These are phyloP conservation scores for Piezodorus guildinii DNA, from an alignment of 1,140 invertebrate genomes.

Conservation along the genomic window DNA sequence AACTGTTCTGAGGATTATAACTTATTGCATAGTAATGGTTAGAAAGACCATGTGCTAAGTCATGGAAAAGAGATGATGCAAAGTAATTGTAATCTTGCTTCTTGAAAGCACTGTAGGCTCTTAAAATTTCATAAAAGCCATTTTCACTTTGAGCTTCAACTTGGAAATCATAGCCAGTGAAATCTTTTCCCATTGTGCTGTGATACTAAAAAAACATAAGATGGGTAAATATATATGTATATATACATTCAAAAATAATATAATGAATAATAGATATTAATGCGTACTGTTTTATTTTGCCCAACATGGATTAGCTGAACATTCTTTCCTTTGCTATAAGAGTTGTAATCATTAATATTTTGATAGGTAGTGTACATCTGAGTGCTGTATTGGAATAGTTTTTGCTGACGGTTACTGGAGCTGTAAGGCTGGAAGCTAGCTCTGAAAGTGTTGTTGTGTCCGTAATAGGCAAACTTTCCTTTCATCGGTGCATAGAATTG, in stretches of 20 bases:
- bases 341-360: slow-evolving; percentile 39
- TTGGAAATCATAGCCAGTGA: slow-evolving; percentile 37
- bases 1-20: slow-evolving; percentile 29
- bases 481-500: slow-evolving; percentile 42
- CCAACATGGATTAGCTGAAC: slow-evolving; percentile 31
- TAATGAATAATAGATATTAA: background rate
- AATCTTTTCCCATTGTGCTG: slow-evolving; percentile 27
- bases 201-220: slow-evolving; percentile 15
- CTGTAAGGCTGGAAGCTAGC: slow-evolving; percentile 37
- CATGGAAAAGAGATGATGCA: slow-evolving; percentile 27
- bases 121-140: slow-evolving; percentile 30
- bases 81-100: slow-evolving; percentile 27
- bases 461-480: slow-evolving; percentile 35
- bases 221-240: no score
- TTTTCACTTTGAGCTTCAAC: slow-evolving; percentile 38
- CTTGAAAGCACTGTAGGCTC: background rate
- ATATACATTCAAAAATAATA: no score
- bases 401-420: slow-evolving; percentile 27
- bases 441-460: slow-evolving; percentile 34
- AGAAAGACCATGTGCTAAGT: slow-evolving; percentile 21
- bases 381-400: slow-evolving; percentile 40
- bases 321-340: slow-evolving; percentile 33
- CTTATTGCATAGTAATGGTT: slow-evolving; percentile 24
- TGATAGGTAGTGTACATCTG: slow-evolving; percentile 45
- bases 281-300: slow-evolving; percentile 29